Conservation (phyloP, 2,888 invertebrate genomes). For the Apamea anceps region DNA sequence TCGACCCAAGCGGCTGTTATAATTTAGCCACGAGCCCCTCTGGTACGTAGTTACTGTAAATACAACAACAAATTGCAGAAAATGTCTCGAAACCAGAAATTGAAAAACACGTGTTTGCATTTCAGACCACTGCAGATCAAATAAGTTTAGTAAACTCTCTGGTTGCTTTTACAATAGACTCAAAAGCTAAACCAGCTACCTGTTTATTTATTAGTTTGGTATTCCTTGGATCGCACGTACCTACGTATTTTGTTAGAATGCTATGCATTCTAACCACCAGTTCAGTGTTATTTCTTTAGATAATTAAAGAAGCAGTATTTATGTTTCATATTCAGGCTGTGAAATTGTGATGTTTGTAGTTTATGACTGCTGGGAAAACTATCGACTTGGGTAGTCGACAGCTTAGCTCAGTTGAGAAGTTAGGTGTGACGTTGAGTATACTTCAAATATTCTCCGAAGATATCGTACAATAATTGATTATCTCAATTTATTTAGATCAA, state of each 20-base stretch:
- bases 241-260: conserved; percentile 34
- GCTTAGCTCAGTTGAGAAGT: neutral
- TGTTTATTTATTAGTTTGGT: conserved; percentile 59
- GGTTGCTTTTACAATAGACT: conserved; percentile 62
- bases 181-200: conserved; percentile 43
- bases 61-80: conserved; percentile 23
- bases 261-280: conserved; percentile 9
- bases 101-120: conserved; percentile 53
- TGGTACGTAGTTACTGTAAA: neutral
- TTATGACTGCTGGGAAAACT: neutral
- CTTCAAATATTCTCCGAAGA: neutral
- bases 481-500: conserved; percentile 14
- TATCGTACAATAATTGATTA: neutral
- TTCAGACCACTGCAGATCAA: conserved; percentile 61
- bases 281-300: conserved; percentile 13
- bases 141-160: conserved; percentile 62
- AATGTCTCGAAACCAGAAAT: conserved; percentile 51
- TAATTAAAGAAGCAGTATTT: conserved; percentile 16
- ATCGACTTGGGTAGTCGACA: neutral
- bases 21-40: neutral
- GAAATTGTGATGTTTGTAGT: neutral
- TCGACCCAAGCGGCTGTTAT: neutral
- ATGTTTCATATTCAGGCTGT: neutral
- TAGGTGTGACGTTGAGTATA: neutral
- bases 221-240: conserved; percentile 35